phyloP scores from a whole-genome alignment of 2,888 invertebrate genomes.

The Allacma fusca region DNA sequence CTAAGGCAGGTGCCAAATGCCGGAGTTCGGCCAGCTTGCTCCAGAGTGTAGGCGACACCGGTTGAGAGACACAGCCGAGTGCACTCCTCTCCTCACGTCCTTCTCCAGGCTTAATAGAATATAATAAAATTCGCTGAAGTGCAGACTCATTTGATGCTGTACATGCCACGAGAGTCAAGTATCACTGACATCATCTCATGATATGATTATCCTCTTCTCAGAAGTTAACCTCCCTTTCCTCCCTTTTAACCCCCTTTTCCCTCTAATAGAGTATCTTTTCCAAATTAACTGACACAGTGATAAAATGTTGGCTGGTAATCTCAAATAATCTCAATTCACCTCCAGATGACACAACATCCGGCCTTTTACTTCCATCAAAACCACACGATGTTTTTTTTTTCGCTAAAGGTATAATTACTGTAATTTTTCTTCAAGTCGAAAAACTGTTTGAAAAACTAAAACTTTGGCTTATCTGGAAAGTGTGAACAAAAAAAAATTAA shows the following conservation, averaged over 20 bases:
- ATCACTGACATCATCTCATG: neutral
- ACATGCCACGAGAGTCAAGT: neutral
- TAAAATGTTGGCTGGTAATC: neutral
- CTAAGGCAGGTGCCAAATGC: slow-evolving; percentile 10
- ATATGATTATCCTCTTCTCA: neutral
- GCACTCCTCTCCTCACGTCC: neutral
- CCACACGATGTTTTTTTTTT: too few species aligned
- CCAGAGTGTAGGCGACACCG: too few species aligned
- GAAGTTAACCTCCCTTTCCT: neutral
- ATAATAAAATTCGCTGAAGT: neutral
- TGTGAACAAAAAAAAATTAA: too few species aligned
- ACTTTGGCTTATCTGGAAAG: too few species aligned
- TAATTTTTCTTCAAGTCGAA: too few species aligned
- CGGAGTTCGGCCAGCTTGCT: neutral
- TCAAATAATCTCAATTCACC: too few species aligned
- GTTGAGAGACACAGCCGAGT: neutral
- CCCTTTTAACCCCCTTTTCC: neutral
- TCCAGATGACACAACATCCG: too few species aligned
- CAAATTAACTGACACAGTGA: neutral
- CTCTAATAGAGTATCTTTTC: neutral
- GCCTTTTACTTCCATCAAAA: too few species aligned
- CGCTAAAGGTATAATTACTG: too few species aligned
- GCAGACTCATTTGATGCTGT: neutral
- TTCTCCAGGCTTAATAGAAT: neutral
- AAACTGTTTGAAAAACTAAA: too few species aligned